A percentile compares a stretch with the other conserved stretches of the same genome.
Evolutionary conservation across 2,797 vertebrate genomes (phyloP).

Genomic region (Labroides dimidiatus): DNA sequence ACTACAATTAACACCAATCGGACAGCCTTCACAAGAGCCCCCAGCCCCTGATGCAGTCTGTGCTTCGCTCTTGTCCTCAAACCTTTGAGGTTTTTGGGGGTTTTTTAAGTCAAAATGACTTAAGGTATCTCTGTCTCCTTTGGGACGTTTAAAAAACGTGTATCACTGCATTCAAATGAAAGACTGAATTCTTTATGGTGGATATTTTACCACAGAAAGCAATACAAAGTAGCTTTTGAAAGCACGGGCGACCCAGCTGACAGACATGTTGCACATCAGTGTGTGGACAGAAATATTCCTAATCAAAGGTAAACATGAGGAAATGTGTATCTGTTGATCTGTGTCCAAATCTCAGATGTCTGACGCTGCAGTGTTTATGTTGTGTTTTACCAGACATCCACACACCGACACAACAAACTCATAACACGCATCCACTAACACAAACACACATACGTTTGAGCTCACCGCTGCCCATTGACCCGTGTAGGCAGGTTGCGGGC

Average conservation of each 20-base stretch:
- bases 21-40: too few relatives aligned
- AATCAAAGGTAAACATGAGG: background rate
- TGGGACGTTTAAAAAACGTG: background rate
- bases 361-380: background rate
- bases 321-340: slow-evolving; percentile 6
- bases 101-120: background rate
- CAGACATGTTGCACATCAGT: background rate
- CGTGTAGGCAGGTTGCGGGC: slow-evolving; percentile 56
- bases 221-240: background rate
- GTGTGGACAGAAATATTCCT: too few relatives aligned
- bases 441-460: slow-evolving; percentile 7
- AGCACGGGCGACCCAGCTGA: background rate
- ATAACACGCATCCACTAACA: slow-evolving; percentile 1
- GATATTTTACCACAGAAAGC: too few relatives aligned
- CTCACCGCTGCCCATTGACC: slow-evolving; percentile 53
- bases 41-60: too few relatives aligned
- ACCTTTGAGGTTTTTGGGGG: too few relatives aligned
- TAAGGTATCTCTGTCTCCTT: background rate
- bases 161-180: background rate
- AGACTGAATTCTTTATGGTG: too few relatives aligned
- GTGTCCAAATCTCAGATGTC: slow-evolving; percentile 2
- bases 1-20: too few relatives aligned
- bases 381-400: slow-evolving; percentile 12
- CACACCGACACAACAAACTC: slow-evolving; percentile 10
- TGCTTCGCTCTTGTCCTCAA: too few relatives aligned